These are phyloP conservation scores for Eriosoma lanigerum DNA, from an alignment of 1,140 invertebrate genomes.

Conservation along the genomic window DNA sequence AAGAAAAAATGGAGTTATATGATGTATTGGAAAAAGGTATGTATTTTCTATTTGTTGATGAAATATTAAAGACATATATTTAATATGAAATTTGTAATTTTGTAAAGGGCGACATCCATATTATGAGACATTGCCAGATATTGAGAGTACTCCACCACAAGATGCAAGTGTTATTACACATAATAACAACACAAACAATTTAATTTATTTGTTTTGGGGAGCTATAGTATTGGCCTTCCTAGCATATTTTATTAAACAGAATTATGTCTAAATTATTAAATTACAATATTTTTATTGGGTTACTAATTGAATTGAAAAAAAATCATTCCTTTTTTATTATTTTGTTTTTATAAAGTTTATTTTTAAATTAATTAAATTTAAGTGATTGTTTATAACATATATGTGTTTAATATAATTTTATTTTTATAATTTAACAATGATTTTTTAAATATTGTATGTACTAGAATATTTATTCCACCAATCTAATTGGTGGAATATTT, in stretches of 20 bases:
- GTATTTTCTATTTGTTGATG: neutral
- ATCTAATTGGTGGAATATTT: no score
- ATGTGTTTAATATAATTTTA: neutral
- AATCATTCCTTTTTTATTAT: slow-evolving; percentile 25
- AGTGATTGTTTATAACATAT: neutral
- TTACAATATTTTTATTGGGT: neutral
- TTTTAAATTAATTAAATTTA: neutral
- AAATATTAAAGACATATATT: neutral
- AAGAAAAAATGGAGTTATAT: slow-evolving; percentile 38
- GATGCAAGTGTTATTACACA: neutral
- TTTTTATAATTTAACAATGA: no score
- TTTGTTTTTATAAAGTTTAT: slow-evolving; percentile 24
- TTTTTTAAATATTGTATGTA: no score
- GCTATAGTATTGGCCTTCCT: slow-evolving; percentile 8
- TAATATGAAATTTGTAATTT: neutral
- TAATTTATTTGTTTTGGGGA: neutral
- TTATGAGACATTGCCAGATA: slow-evolving; percentile 9
- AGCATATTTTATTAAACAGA: neutral
- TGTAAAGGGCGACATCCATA: slow-evolving; percentile 31
- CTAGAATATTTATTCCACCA: no score
- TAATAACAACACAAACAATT: neutral
- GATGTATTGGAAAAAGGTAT: slow-evolving; percentile 34
- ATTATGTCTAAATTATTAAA: slow-evolving; percentile 13
- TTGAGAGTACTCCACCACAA: slow-evolving; percentile 1
- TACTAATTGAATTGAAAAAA: neutral